A percentile compares a stretch with the other conserved stretches of the same genome.
Evolutionary conservation across 1,140 invertebrate genomes (phyloP).

Genomic region (Drosophila jambulina): DNA sequence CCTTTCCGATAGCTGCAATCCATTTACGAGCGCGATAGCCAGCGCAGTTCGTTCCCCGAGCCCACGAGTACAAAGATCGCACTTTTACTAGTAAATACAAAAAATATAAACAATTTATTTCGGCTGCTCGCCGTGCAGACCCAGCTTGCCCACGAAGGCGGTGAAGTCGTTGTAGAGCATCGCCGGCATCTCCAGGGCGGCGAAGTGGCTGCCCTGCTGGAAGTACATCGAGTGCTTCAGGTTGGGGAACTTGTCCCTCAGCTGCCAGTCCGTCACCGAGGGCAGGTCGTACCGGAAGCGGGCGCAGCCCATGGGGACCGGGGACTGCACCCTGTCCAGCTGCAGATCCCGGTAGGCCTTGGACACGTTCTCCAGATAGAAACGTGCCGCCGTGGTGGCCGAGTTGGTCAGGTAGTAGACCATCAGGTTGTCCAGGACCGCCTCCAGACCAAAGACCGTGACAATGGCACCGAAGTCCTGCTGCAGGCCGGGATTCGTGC

Average conservation of each 20-base stretch:
- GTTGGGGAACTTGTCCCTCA: constrained; percentile 88
- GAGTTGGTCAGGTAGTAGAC: constrained; percentile 92
- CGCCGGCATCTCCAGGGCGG: constrained; percentile 92
- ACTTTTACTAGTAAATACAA: not conserved
- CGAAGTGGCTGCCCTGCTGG: constrained; percentile 93
- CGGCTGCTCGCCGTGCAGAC: constrained; percentile 25
- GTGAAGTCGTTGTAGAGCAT: constrained; percentile 89
- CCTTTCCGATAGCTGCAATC: not conserved
- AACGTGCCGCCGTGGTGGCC: constrained; percentile 90
- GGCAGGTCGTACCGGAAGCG: constrained; percentile 88
- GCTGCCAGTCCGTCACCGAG: constrained; percentile 87
- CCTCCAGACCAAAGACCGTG: constrained; percentile 88
- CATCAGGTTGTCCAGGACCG: constrained; percentile 95
- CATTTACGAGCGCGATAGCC: not conserved
- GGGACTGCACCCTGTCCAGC: constrained; percentile 87
- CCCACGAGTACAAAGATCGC: not conserved
- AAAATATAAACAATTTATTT: constrained; percentile 31
- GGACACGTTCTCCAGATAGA: constrained; percentile 90
- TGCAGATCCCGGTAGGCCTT: constrained; percentile 79
- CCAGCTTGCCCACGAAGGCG: constrained; percentile 61
- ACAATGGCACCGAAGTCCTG: constrained; percentile 87
- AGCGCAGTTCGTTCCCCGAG: no score
- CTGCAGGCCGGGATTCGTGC: constrained; percentile 91
- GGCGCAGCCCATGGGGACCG: constrained; percentile 89
- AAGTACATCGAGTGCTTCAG: constrained; percentile 88